Percentiles rank a stretch among this genome's conserved stretches.
Conservation (phyloP, 1,140 invertebrate species). For the Gonioctena quinquepunctata region DNA sequence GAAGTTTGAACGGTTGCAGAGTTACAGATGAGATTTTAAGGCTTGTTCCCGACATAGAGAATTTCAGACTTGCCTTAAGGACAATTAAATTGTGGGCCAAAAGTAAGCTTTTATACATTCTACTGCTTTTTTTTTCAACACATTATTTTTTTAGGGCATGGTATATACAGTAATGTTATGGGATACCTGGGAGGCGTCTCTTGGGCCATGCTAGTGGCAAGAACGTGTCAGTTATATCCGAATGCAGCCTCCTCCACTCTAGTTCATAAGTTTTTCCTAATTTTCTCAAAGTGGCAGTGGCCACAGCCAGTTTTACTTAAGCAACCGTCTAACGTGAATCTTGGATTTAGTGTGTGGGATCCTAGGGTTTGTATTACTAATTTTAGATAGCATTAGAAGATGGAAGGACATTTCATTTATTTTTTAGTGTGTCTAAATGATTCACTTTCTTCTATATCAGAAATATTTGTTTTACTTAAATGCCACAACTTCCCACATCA, state of each 20-base stretch:
- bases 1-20: conserved; percentile 96
- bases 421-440: no score
- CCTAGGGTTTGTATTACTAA: conserved; percentile 69
- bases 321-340: conserved; percentile 83
- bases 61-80: conserved; percentile 89
- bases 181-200: conserved; percentile 98
- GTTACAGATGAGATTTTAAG: conserved; percentile 98
- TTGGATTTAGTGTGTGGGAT: conserved; percentile 94
- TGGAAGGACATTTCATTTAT: no score
- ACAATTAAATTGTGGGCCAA: conserved; percentile 99
- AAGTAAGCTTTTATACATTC: conserved; percentile 65
- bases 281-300: conserved; percentile 98
- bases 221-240: conserved; percentile 98
- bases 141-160: conserved; percentile 73
- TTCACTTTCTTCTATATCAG: no score
- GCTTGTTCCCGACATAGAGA: conserved; percentile 93
- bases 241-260: conserved; percentile 93
- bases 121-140: conserved; percentile 16
- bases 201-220: conserved; percentile 98
- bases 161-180: conserved; percentile 97
- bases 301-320: conserved; percentile 96
- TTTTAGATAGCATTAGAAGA: no score
- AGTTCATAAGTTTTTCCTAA: conserved; percentile 97
- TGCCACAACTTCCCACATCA: no score
- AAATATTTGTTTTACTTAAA: no score